phyloP scores from a whole-genome alignment of 53 echinoderm and acorn worm species.

The Holothuria leucospilota region DNA sequence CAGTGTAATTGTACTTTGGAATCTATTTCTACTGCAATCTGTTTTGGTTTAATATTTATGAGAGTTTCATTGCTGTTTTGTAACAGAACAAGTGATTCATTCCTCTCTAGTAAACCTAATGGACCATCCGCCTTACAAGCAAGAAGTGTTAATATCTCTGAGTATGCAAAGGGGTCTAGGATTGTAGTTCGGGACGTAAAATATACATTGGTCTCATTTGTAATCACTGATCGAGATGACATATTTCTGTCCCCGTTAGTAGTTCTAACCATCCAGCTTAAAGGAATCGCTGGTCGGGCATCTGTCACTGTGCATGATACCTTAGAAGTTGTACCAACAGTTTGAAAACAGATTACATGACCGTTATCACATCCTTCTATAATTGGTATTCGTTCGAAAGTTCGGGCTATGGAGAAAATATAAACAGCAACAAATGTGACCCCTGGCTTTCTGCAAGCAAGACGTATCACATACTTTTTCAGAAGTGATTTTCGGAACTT shows the following conservation, averaged over 20 bases:
- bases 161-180: too few relatives aligned
- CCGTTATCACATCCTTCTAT: not conserved
- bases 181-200: too few relatives aligned
- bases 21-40: not conserved
- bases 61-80: not conserved
- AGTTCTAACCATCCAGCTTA: constrained; percentile 13
- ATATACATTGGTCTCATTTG: not conserved
- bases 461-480: too few relatives aligned
- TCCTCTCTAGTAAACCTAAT: not conserved
- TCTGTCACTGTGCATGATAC: not conserved
- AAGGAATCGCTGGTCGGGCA: not conserved
- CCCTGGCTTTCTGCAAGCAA: too few relatives aligned
- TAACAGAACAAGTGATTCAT: not conserved
- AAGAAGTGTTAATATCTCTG: not conserved
- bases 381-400: not conserved
- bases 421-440: too few relatives aligned
- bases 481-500: too few relatives aligned
- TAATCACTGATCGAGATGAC: not conserved
- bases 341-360: not conserved
- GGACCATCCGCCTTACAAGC: not conserved
- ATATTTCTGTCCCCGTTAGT: not conserved
- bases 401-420: not conserved
- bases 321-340: not conserved
- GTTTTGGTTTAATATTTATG: too few relatives aligned
- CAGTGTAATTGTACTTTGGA: not conserved